These are phyloP conservation scores for Poeciliopsis turrubarensis DNA, from an alignment of 2,113 vertebrate genomes.

Conservation along the genomic window DNA sequence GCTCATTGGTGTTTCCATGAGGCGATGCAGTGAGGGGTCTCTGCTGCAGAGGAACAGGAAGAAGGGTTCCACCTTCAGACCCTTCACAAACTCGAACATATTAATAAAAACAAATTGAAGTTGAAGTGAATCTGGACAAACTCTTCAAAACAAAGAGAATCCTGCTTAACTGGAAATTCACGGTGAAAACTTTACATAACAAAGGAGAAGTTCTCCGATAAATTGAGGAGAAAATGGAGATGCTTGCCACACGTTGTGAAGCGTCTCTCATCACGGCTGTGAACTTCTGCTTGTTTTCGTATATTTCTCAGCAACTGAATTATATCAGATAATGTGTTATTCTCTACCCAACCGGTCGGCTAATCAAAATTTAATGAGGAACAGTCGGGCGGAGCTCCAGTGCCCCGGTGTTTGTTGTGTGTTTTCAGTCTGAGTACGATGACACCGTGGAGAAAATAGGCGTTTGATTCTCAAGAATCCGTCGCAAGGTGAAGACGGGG, in stretches of 20 bases:
- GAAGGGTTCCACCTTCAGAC: no score
- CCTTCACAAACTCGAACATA: no score
- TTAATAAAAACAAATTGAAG: no score
- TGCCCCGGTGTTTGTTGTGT: constrained; percentile 18
- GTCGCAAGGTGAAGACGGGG: constrained; percentile 26
- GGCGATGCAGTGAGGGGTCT: no score
- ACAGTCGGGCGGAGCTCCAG: constrained; percentile 6
- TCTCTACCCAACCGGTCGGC: constrained; percentile 9
- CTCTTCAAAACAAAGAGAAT: background rate
- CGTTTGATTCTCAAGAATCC: constrained; percentile 24
- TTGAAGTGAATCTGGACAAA: background rate
- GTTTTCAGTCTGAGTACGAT: constrained; percentile 1
- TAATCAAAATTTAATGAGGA: constrained; percentile 50
- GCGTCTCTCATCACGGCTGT: background rate
- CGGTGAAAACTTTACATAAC: background rate
- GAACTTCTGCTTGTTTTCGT: background rate
- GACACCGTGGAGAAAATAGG: constrained; percentile 52
- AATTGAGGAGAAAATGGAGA: no score
- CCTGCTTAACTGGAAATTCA: background rate
- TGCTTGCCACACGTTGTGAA: background rate
- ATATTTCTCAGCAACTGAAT: background rate
- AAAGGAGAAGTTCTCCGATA: no score
- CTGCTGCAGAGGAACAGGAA: no score
- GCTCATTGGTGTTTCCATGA: no score
- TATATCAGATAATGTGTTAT: background rate